Evolutionary conservation across 2,888 invertebrate species (phyloP), one percentile per base, ranked within the genome.

Genomic region (Troides helena): DNA sequence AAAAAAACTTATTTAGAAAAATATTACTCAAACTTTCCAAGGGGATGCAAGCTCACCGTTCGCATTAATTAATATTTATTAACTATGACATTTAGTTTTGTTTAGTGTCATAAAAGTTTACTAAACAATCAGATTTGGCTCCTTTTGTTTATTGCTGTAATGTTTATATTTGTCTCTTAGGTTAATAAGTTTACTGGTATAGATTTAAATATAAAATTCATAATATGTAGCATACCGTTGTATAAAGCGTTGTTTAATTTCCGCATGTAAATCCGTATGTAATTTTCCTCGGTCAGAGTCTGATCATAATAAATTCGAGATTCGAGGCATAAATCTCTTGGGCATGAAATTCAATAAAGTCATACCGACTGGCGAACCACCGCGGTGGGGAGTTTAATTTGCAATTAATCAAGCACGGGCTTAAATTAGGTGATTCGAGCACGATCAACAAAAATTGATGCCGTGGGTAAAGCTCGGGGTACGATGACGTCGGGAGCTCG

Each of bases 291-390:
- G 65, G 70, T 65, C 60, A 30, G 60, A n/a, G 68, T 68, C 68
- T 65, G 71, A 71, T 81, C 80, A 86, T 84, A 88, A 90, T 89
- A 89, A 89, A 89, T 90, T 87, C 81, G 83, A 83, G 82, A 86
- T 86, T 79, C 83, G 30, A 78, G 76, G 74, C 86, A 90, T 92
- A 89, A 91, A 91, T 92, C 90, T 88, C 80, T 2, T 74, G 77
- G 72, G 83, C 85, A 86, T 87, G 89, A 92, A 90, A 92, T 91
- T 92, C 90, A 92, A 92, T 92, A 92, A 92, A 91, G 91, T 90
- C 87, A 87, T 91, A 91, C 83, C 81, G 82, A 83, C 84, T 81
- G 79, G 79, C 75, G 85, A 80, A 88, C 89, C 89, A 85, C 88
- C 87, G 81, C 81, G 85, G 83, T 78, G 85, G 81, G 81, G 85